Evolutionary conservation across 2,113 vertebrate species (phyloP).

Genomic region (Apodemus sylvaticus): DNA sequence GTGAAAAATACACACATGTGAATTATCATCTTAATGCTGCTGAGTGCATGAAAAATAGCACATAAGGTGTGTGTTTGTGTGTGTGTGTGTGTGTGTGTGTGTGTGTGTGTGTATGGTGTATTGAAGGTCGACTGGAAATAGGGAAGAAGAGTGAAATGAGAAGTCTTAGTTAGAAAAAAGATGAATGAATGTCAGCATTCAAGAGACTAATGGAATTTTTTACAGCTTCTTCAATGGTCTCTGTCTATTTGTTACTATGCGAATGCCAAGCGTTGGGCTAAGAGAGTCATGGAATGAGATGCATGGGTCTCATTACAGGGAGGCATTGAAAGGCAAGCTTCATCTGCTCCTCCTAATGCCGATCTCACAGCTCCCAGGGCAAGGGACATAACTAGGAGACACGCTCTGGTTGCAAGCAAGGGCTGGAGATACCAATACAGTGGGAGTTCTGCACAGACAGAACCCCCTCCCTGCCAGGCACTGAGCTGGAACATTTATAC

Average conservation of each 20-base stretch:
- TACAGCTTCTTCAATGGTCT: background rate
- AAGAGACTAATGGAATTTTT: slow-evolving; percentile 31
- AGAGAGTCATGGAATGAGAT: background rate
- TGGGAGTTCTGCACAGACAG: background rate
- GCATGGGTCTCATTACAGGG: background rate
- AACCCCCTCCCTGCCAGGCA: too few relatives aligned
- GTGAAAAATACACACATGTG: background rate
- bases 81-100: background rate
- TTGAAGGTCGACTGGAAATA: background rate
- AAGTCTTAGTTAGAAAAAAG: background rate
- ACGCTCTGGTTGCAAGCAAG: background rate
- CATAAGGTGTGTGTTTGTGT: too few relatives aligned
- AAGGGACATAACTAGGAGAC: background rate
- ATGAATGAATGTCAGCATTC: slow-evolving; percentile 18
- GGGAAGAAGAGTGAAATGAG: background rate
- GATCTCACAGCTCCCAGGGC: background rate
- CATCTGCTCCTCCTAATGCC: background rate
- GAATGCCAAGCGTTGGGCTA: background rate
- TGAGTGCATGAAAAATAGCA: background rate
- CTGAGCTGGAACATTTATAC: background rate
- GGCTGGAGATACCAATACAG: background rate
- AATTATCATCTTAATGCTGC: background rate
- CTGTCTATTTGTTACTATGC: background rate
- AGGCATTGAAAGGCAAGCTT: background rate
- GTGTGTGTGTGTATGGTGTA: background rate